Conservation (phyloP, 2,888 invertebrate species). For the Synanthedon vespiformis region DNA sequence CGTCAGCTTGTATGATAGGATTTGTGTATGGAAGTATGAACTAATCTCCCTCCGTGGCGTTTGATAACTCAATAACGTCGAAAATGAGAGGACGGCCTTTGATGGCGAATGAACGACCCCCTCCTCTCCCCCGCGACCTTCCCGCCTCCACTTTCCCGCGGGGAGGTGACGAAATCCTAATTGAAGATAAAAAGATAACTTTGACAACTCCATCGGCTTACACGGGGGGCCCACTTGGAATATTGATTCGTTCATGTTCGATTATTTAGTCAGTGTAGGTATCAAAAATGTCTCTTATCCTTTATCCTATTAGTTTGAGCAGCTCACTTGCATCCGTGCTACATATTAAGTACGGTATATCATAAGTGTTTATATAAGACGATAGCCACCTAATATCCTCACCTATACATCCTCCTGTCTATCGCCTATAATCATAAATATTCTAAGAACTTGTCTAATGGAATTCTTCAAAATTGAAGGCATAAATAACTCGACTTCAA, state of each 20-base stretch:
- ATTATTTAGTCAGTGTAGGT: background rate
- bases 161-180: conserved; percentile 67
- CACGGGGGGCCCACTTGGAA: conserved; percentile 14
- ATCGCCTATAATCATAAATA: too few species aligned
- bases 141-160: conserved; percentile 6
- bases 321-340: too few species aligned
- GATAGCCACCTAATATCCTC: too few species aligned
- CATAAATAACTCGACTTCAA: too few species aligned
- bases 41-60: conserved; percentile 61
- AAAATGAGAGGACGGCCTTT: conserved; percentile 66
- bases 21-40: conserved; percentile 69
- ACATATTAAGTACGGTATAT: too few species aligned
- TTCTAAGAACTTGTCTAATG: too few species aligned
- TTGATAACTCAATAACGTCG: conserved; percentile 68
- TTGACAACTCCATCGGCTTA: conserved; percentile 23
- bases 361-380: too few species aligned
- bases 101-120: conserved; percentile 31
- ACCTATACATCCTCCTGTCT: too few species aligned
- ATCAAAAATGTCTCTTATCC: too few species aligned
- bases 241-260: conserved; percentile 21
- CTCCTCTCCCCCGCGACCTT: conserved; percentile 10
- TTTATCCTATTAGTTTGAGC: too few species aligned
- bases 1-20: conserved; percentile 71
- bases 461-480: too few species aligned
- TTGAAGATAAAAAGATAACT: conserved; percentile 70